Evolutionary conservation across 2,888 invertebrate species (phyloP), one percentile per base, ranked within the genome.

Genomic region (Tillus elongatus): DNA sequence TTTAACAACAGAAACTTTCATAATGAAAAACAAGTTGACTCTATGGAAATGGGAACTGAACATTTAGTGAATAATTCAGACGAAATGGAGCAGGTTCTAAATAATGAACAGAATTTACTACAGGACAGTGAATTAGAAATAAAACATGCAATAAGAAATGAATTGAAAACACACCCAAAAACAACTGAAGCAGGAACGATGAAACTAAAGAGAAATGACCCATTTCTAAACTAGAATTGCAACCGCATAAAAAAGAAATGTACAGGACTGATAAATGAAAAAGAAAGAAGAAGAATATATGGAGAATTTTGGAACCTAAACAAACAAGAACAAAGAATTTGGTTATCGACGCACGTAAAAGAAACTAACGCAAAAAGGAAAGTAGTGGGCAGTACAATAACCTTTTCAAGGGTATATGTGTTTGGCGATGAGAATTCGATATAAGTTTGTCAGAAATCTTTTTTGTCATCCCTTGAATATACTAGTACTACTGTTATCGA

Each of bases 371-470:
- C 30, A 29, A 29, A 29, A 29, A n/a, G 30, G 11, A 29, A 29
- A 29, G 30, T 29, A 29, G 30, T 8, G n/a, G n/a, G n/a, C 4
- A 29, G 30, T 11, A 29, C 6, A 29, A n/a, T 4, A 29, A 29
- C 4, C n/a, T 29, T 29, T 29, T 29, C 30, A 29, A 29, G 30
- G 11, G 6, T 10, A 11, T 11, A n/a, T n/a, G n/a, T n/a, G n/a
- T n/a, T n/a, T n/a, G n/a, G n/a, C n/a, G n/a, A n/a, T n/a, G n/a
- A n/a, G n/a, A n/a, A n/a, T n/a, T n/a, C n/a, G n/a, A n/a, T n/a
- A n/a, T n/a, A 8, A 29, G 30, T 29, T 29, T 29, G 30, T 29
- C 30, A 29, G 12, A 29, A 29, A 11, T 10, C n/a, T 29, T 29
- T 29, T 29, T 11, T 11, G n/a, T 29, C 30, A 6, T 10, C 30